A percentile compares a stretch with the other conserved stretches of the same genome.
phyloP scores from a whole-genome alignment of 1,140 invertebrate species.

The Drosophila dunni region DNA sequence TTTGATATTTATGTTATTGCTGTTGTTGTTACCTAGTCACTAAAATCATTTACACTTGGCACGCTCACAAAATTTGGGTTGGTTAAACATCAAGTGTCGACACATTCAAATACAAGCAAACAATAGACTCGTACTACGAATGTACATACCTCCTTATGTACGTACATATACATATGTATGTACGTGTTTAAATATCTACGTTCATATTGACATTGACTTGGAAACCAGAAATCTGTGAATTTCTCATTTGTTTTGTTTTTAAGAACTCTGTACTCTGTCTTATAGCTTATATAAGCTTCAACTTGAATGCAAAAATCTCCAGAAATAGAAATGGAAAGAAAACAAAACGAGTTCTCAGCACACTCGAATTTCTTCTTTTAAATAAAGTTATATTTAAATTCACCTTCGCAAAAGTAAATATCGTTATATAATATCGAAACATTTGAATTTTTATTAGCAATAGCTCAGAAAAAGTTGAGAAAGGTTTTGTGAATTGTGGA shows the following conservation, averaged over 20 bases:
- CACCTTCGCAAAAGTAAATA: neutral
- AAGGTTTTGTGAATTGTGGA: neutral
- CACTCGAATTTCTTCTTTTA: neutral
- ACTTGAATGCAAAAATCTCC: conserved; percentile 17
- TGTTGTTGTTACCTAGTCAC: conserved; percentile 38
- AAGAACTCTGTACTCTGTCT: conserved; percentile 5
- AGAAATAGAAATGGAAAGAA: conserved; percentile 13
- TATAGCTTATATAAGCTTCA: neutral
- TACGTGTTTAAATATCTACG: conserved; percentile 1
- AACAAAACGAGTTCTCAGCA: conserved; percentile 29
- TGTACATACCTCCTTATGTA: neutral
- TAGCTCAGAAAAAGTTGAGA: neutral
- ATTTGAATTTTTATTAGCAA: conserved; percentile 3
- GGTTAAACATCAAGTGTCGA: conserved; percentile 21
- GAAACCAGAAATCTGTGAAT: conserved; percentile 38
- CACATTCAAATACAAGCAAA: conserved; percentile 11
- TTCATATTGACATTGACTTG: conserved; percentile 24
- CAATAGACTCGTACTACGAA: neutral
- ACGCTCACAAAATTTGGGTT: conserved; percentile 32
- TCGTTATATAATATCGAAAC: conserved; percentile 1
- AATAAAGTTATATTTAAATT: conserved; percentile 8
- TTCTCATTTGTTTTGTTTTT: conserved; percentile 39
- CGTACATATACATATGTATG: too few relatives aligned
- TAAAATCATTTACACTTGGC: conserved; percentile 52
- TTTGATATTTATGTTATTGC: conserved; percentile 29